Evolutionary conservation across 2,888 invertebrate species (phyloP), one percentile per base, ranked within the genome.

Genomic region (Homarus gammarus): DNA sequence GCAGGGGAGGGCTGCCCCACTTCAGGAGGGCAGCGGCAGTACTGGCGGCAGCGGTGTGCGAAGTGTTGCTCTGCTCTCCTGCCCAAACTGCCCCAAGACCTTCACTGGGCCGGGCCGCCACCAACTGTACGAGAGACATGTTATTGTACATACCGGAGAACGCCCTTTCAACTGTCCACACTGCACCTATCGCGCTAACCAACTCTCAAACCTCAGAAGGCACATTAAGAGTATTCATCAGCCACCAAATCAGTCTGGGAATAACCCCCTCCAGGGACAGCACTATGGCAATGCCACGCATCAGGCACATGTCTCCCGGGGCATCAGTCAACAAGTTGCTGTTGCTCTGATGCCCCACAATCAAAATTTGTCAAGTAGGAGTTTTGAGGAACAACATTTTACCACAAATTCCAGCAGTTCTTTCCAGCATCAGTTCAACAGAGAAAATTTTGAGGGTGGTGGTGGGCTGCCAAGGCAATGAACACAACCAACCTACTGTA

Each of bases 181-280:
- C 44, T 91, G 91, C 56, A 44, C 88, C 18, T 91, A 91, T 73
- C 75, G 90, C 10, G 91, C 91, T 36, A 91, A 91, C 75, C 90
- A 90, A 40, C 81, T 88, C 33, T 84, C 88, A 77, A 90, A 90
- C 40, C 87, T 91, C 38, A 68, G 83, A 27, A 68, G 91, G 18
- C 91, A 91, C 56, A 81, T 91, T 33, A 90, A 85, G 73, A 88
- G 78, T 40, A 81, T 91, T 72, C 90, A 91, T 70, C 72, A 78
- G 10, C 49, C 44, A 15, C 82, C 61, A 40, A 73, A 0, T 64
- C 64, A 75, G 15, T 31, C 72, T 22, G 44, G 40, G 8, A 64
- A 31, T 44, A 64, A 64, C n/a, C 31, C 64, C 31, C 83, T 36
- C 49, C 86, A 40, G 40, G 61, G 40, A 15, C 68, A 49, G 38